These are phyloP conservation scores for Phaethornis superciliosus DNA, from an alignment of 2,113 vertebrate genomes.

Conservation along the genomic window DNA sequence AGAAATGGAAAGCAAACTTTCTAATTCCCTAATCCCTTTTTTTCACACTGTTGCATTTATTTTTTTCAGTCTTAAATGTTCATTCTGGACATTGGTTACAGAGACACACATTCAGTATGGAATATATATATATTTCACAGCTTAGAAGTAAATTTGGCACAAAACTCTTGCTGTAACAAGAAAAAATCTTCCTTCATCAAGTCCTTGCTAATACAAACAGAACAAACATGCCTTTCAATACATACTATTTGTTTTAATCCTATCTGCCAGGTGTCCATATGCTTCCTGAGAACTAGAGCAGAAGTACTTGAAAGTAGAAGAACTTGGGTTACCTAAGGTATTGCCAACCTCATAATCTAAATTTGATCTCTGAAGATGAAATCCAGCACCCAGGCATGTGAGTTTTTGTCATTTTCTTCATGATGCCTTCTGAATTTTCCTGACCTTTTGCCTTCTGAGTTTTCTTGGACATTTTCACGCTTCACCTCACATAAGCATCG, in stretches of 20 bases:
- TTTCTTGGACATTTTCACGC: background rate
- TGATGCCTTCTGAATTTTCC: background rate
- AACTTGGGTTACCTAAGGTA: background rate
- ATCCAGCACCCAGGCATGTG: background rate
- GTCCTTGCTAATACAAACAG: background rate
- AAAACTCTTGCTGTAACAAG: background rate
- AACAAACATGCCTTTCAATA: background rate
- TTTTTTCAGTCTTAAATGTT: background rate
- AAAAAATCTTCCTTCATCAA: background rate
- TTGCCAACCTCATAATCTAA: background rate
- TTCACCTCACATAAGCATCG: background rate
- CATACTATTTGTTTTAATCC: background rate
- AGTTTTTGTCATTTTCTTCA: background rate
- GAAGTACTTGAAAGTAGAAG: background rate
- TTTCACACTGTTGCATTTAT: background rate
- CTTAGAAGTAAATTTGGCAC: background rate
- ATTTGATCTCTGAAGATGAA: background rate
- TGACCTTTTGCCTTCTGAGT: background rate
- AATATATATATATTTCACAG: background rate
- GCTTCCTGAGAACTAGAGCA: background rate
- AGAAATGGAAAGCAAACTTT: constrained; percentile 18
- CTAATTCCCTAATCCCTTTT: background rate
- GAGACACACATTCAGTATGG: background rate
- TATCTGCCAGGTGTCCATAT: background rate
- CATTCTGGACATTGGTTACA: background rate